These are phyloP conservation scores for Cydia pomonella DNA, from an alignment of 1,140 invertebrate species.

Conservation along the genomic window DNA sequence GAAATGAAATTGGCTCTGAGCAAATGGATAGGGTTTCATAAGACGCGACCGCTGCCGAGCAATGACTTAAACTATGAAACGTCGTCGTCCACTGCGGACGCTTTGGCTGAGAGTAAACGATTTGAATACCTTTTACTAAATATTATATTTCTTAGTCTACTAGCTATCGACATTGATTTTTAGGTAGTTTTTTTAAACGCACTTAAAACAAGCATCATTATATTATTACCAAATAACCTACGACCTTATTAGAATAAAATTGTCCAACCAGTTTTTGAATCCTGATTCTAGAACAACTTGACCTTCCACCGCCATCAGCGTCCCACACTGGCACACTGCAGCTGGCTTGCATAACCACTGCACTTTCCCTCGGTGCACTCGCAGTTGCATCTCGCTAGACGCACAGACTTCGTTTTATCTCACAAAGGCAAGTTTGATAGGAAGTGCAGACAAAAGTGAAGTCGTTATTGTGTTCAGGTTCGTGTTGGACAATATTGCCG, in stretches of 20 bases:
- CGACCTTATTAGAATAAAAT: background rate
- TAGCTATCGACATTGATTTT: too few species aligned
- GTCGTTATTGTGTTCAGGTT: background rate
- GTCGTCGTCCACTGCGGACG: too few species aligned
- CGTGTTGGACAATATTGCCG: background rate
- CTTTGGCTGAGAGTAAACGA: too few species aligned
- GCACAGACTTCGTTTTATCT: background rate
- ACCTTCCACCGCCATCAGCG: background rate
- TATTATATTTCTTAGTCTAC: too few species aligned
- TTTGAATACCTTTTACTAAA: too few species aligned
- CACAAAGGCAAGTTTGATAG: conserved; percentile 9
- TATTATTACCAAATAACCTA: too few species aligned
- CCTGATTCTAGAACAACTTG: background rate
- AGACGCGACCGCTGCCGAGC: too few species aligned
- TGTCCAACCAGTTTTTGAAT: background rate
- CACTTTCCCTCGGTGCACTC: conserved; percentile 18
- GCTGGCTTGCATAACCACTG: conserved; percentile 5
- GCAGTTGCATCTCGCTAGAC: conserved; percentile 8
- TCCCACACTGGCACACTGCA: background rate
- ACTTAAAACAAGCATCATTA: too few species aligned
- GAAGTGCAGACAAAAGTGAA: conserved; percentile 14
- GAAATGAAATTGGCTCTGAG: too few species aligned
- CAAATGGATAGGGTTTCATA: too few species aligned
- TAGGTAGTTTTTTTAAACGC: too few species aligned
- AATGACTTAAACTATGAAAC: too few species aligned